Conservation (phyloP, 2,888 invertebrate species). For the Sepioteuthis lessoniana region DNA sequence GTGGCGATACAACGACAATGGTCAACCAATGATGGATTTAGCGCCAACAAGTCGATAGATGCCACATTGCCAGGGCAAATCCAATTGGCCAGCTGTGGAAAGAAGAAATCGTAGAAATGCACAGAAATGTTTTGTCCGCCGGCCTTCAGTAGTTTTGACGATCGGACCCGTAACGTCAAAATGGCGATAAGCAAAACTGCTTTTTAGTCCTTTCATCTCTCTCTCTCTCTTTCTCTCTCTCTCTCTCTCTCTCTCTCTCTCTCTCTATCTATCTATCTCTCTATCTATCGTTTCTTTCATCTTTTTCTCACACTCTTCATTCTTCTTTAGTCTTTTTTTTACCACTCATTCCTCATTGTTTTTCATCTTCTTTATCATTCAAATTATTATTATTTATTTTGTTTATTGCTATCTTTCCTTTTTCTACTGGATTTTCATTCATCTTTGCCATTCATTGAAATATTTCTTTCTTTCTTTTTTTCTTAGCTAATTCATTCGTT, state of each 20-base stretch:
- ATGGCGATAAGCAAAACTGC: neutral
- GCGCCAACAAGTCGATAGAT: constrained; percentile 13
- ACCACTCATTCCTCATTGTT: too few species aligned
- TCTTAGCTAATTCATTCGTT: too few species aligned
- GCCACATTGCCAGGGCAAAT: neutral
- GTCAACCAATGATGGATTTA: constrained; percentile 7
- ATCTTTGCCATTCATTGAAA: too few species aligned
- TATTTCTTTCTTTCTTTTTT: too few species aligned
- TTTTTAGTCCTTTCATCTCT: neutral
- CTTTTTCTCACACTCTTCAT: neutral
- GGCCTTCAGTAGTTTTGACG: constrained; percentile 16
- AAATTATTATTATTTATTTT: too few species aligned
- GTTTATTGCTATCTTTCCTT: too few species aligned
- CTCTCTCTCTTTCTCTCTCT: neutral
- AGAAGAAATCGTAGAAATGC: neutral
- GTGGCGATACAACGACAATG: neutral
- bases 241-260: neutral
- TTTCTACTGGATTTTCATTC: too few species aligned
- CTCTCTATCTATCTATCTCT: neutral
- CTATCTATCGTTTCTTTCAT: neutral
- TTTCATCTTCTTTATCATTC: too few species aligned
- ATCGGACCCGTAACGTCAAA: constrained; percentile 23
- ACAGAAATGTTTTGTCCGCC: neutral
- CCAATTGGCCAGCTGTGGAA: constrained; percentile 23
- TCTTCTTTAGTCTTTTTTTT: neutral